Conservation (phyloP, 2,113 vertebrate species). For the Petromus typicus region DNA sequence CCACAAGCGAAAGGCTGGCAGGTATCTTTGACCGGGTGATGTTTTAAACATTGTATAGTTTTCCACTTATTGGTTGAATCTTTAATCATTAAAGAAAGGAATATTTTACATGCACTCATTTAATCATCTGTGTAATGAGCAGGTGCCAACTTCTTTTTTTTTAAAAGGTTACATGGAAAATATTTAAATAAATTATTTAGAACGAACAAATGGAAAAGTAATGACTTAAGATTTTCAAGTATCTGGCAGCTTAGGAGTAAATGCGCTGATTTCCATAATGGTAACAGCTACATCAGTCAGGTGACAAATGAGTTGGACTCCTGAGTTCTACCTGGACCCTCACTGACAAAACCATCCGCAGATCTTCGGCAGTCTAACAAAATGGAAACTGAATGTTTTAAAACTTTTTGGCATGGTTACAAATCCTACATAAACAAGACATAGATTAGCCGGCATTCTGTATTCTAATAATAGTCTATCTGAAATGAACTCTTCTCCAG, state of each 20-base stretch:
- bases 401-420: accelerated
- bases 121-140: neutral
- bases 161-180: neutral
- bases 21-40: neutral
- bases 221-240: neutral
- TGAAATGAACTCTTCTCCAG: neutral
- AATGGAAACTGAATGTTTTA: neutral
- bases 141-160: neutral
- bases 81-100: no score
- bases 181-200: neutral
- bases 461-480: neutral
- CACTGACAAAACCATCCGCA: no score
- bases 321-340: neutral
- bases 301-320: no score
- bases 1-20: neutral
- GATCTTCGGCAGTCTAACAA: accelerated
- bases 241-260: neutral
- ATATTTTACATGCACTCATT: no score
- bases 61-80: neutral
- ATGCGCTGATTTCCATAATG: neutral
- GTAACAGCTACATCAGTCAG: neutral
- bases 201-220: neutral
- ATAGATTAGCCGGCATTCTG: neutral
- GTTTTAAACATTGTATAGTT: neutral
- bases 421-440: neutral